Percentiles rank a stretch among this genome's conserved stretches.
Evolutionary conservation across 2,797 vertebrate species (phyloP).

Genomic region (Brachyrhaphis roseni): DNA sequence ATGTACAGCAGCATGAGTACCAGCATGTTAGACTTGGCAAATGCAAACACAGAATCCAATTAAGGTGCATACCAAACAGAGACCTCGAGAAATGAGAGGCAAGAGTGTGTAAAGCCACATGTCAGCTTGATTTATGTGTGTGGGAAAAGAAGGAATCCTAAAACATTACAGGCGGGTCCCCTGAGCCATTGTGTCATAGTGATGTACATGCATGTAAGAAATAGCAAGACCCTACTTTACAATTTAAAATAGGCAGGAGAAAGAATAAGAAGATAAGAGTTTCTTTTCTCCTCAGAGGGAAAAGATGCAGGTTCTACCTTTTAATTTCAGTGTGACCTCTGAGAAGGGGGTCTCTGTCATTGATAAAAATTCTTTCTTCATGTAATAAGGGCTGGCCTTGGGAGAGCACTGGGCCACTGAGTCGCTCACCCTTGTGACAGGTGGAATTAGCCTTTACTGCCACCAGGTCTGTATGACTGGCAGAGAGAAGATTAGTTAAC

Average conservation of each 20-base stretch:
- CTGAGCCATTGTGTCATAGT: slow-evolving; percentile 52
- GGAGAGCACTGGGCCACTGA: slow-evolving; percentile 40
- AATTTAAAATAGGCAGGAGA: slow-evolving; percentile 52
- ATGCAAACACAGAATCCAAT: slow-evolving; percentile 71
- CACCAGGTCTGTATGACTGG: slow-evolving; percentile 31
- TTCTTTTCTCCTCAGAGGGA: slow-evolving; percentile 35
- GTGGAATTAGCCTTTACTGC: slow-evolving; percentile 49
- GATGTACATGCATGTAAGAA: slow-evolving; percentile 70
- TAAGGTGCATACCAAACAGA: slow-evolving; percentile 57
- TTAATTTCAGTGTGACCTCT: slow-evolving; percentile 66
- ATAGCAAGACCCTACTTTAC: slow-evolving; percentile 48
- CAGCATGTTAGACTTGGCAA: slow-evolving; percentile 39
- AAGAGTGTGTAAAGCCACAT: slow-evolving; percentile 27
- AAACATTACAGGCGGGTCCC: slow-evolving; percentile 59
- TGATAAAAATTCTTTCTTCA: slow-evolving; percentile 64
- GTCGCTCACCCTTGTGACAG: slow-evolving; percentile 44
- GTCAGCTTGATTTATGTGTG: slow-evolving; percentile 72
- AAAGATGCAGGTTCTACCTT: slow-evolving; percentile 53
- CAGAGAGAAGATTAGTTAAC: slow-evolving; percentile 33
- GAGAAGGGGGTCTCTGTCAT: slow-evolving; percentile 41
- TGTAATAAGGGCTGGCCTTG: slow-evolving; percentile 55
- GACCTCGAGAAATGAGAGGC: slow-evolving; percentile 41
- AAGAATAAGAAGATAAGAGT: slow-evolving; percentile 52
- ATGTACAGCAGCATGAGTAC: neutral
- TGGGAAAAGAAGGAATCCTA: slow-evolving; percentile 51